A percentile compares a stretch with the other conserved stretches of the same genome.
Conservation (phyloP, 2,113 vertebrate genomes). For the Ammospiza caudacuta region DNA sequence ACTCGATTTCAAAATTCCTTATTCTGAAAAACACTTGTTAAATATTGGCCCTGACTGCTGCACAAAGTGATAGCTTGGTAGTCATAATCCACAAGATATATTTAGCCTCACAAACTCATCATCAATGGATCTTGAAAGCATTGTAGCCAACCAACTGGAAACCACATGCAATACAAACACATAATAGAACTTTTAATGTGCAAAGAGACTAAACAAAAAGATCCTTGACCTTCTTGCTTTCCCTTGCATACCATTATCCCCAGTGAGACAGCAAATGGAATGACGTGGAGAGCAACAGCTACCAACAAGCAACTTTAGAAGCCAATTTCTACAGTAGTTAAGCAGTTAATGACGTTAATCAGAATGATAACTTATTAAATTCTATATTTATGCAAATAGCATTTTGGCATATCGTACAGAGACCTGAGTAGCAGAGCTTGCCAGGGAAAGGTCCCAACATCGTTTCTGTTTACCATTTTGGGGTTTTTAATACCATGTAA, state of each 20-base stretch:
- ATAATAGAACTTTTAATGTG: slow-evolving; percentile 69
- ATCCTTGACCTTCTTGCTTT: slow-evolving; percentile 74
- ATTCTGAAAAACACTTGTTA: slow-evolving; percentile 54
- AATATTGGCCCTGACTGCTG: slow-evolving; percentile 20
- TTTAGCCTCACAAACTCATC: slow-evolving; percentile 61
- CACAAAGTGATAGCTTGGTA: slow-evolving; percentile 63
- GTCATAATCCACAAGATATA: slow-evolving; percentile 58
- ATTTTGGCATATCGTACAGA: background rate
- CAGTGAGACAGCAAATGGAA: slow-evolving; percentile 56
- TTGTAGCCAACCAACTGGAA: slow-evolving; percentile 46
- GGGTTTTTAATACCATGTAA: background rate
- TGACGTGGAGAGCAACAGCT: slow-evolving; percentile 8
- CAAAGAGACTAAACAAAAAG: slow-evolving; percentile 64
- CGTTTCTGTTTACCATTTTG: background rate
- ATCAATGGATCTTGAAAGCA: slow-evolving; percentile 62
- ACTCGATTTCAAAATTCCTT: slow-evolving; percentile 22
- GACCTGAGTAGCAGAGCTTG: slow-evolving; percentile 19
- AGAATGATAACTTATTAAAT: slow-evolving; percentile 51
- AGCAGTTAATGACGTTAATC: slow-evolving; percentile 58
- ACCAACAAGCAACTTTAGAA: slow-evolving; percentile 36
- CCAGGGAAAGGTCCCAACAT: background rate
- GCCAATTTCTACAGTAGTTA: slow-evolving; percentile 63
- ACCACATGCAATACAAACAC: slow-evolving; percentile 64
- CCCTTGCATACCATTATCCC: slow-evolving; percentile 60
- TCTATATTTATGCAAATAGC: slow-evolving; percentile 39